These are phyloP conservation scores for Aphidius gifuensis DNA, from an alignment of 1,140 invertebrate genomes.

Conservation along the genomic window DNA sequence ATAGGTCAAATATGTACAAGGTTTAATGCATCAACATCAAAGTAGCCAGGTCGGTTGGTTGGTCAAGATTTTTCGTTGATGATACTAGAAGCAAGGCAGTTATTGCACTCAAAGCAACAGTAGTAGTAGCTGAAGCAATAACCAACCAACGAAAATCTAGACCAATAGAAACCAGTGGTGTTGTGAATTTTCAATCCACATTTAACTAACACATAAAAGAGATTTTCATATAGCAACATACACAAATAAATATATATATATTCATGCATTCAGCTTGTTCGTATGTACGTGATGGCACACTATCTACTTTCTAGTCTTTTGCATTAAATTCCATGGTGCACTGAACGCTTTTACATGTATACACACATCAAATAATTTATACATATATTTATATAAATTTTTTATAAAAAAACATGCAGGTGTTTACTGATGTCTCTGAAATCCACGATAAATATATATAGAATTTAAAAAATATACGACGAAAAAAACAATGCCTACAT, in stretches of 20 bases:
- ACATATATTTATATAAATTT: no score
- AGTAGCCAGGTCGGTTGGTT: conserved; percentile 15
- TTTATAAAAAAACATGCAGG: no score
- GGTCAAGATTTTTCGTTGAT: not conserved
- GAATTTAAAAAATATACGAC: not conserved
- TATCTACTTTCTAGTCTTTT: no score
- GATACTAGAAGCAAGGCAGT: conserved; percentile 19
- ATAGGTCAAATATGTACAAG: conserved; percentile 6
- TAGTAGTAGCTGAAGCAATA: no score
- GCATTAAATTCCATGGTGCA: not conserved
- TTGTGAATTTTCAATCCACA: conserved; percentile 17
- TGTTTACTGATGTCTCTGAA: no score
- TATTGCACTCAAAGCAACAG: conserved; percentile 27
- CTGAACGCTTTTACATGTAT: not conserved
- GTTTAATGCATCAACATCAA: conserved; percentile 35
- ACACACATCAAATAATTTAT: not conserved
- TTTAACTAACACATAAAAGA: not conserved
- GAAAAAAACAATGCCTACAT: not conserved
- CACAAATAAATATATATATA: not conserved
- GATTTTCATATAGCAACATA: not conserved
- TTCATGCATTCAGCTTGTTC: not conserved
- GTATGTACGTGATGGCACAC: no score
- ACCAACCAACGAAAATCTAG: no score
- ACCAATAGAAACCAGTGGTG: no score
- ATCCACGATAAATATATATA: not conserved